Percentiles rank a stretch among this genome's conserved stretches.
Evolutionary conservation across 1,140 invertebrate species (phyloP).

Genomic region (Pogonomyrmex californicus): DNA sequence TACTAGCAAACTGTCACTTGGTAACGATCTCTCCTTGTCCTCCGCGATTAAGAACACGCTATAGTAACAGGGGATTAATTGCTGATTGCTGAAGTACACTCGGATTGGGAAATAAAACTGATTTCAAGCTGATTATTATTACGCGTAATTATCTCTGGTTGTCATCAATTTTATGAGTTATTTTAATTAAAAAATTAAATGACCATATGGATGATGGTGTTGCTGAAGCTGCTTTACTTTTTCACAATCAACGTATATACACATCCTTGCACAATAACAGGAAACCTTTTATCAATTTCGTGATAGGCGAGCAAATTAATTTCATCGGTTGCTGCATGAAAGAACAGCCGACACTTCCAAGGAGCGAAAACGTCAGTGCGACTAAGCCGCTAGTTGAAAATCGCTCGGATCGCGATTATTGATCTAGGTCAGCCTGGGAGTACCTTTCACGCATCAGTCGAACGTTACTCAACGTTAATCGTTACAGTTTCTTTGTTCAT

Average conservation of each 20-base stretch:
- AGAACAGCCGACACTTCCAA: slow-evolving; percentile 7
- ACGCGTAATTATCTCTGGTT: slow-evolving; percentile 20
- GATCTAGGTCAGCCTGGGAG: slow-evolving; percentile 64
- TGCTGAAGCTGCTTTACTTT: background rate
- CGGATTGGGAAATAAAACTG: slow-evolving; percentile 71
- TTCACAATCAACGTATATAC: background rate
- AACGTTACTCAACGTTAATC: slow-evolving; percentile 68
- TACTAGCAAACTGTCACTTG: slow-evolving; percentile 46
- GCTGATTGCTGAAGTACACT: slow-evolving; percentile 49
- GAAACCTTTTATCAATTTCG: background rate
- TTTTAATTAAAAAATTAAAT: slow-evolving; percentile 21
- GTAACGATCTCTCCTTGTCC: slow-evolving; percentile 32
- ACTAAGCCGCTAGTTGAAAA: slow-evolving; percentile 59
- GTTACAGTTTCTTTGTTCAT: slow-evolving; percentile 72
- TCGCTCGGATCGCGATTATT: slow-evolving; percentile 58
- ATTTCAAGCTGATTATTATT: slow-evolving; percentile 68
- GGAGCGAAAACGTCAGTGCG: slow-evolving; percentile 20
- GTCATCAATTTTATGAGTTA: slow-evolving; percentile 32
- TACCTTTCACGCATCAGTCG: slow-evolving; percentile 69
- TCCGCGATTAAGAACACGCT: background rate
- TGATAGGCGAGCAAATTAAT: slow-evolving; percentile 31
- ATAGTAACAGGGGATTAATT: slow-evolving; percentile 45
- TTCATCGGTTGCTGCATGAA: slow-evolving; percentile 24
- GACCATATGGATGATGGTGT: background rate
- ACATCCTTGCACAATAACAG: background rate